Evolutionary conservation across 2,113 vertebrate species (phyloP).

Genomic region (Tragelaphus scriptus): DNA sequence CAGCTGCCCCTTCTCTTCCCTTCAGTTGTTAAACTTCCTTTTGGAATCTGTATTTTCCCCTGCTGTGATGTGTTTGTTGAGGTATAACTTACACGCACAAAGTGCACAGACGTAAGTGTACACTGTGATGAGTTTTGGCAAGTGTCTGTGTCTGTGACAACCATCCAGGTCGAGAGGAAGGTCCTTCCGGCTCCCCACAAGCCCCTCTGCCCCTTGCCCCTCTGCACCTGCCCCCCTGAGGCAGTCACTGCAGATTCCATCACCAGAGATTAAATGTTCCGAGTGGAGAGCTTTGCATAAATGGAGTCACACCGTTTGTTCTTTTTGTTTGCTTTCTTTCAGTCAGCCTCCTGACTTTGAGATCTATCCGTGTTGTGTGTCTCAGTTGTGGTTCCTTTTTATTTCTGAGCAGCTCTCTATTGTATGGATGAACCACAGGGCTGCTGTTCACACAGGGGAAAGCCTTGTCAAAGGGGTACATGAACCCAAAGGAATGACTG

Average conservation of each 20-base stretch:
- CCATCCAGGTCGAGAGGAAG: too few relatives aligned
- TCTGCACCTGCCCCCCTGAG: background rate
- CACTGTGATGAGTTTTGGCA: background rate
- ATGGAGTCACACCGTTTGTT: fast-evolving
- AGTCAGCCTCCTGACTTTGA: background rate
- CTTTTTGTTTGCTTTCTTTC: background rate
- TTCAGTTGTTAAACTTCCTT: background rate
- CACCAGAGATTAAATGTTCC: fast-evolving
- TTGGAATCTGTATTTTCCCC: too few relatives aligned
- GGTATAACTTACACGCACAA: background rate
- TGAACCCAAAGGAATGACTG: background rate
- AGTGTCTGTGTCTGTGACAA: background rate
- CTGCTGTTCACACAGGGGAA: background rate
- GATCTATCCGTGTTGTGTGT: fast-evolving
- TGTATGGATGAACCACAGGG: fast-evolving
- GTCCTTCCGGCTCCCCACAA: background rate
- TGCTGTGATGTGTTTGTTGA: fast-evolving
- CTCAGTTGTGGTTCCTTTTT: fast-evolving
- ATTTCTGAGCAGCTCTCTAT: too few relatives aligned
- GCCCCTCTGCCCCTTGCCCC: background rate
- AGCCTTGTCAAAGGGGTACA: fast-evolving
- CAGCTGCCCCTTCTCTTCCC: background rate
- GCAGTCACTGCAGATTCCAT: background rate
- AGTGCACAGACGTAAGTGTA: fast-evolving
- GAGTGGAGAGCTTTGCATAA: fast-evolving